phyloP scores from a whole-genome alignment of 2,797 vertebrate genomes.

The Enteromius trimaculatus region DNA sequence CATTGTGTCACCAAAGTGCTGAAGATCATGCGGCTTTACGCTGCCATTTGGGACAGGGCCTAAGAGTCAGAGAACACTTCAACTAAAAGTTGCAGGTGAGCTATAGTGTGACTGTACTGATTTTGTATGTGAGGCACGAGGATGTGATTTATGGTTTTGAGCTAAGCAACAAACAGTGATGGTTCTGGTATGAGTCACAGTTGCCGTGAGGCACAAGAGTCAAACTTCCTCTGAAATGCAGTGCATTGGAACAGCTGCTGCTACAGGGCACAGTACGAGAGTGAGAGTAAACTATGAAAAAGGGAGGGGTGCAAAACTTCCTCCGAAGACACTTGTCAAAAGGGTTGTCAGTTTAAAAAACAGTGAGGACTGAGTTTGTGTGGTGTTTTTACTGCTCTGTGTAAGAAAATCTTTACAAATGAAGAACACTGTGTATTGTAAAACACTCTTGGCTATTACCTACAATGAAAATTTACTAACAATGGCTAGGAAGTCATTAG shows the following conservation, averaged over 20 bases:
- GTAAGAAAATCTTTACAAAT: not conserved
- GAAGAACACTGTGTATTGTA: not conserved
- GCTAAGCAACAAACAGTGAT: constrained; percentile 24
- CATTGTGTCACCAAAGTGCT: no score
- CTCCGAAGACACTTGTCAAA: constrained; percentile 20
- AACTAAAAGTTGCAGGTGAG: not conserved
- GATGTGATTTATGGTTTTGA: constrained; percentile 41
- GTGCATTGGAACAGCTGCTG: constrained; percentile 39
- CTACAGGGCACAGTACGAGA: constrained; percentile 20
- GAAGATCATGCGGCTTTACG: no score
- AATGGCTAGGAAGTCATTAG: constrained; percentile 33
- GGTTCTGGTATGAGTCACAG: constrained; percentile 49
- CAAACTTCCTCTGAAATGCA: not conserved
- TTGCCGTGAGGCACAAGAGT: constrained; percentile 10
- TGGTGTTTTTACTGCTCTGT: constrained; percentile 18
- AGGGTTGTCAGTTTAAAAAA: constrained; percentile 10
- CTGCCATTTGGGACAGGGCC: no score
- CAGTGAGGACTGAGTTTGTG: not conserved
- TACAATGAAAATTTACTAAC: not conserved
- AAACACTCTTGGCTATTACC: not conserved
- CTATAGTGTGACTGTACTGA: constrained; percentile 24
- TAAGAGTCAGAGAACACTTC: not conserved
- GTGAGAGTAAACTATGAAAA: constrained; percentile 20
- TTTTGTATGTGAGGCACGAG: not conserved
- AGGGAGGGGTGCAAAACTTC: constrained; percentile 12